Conservation (phyloP, 2,113 vertebrate genomes). For the Marmota flaviventris region DNA sequence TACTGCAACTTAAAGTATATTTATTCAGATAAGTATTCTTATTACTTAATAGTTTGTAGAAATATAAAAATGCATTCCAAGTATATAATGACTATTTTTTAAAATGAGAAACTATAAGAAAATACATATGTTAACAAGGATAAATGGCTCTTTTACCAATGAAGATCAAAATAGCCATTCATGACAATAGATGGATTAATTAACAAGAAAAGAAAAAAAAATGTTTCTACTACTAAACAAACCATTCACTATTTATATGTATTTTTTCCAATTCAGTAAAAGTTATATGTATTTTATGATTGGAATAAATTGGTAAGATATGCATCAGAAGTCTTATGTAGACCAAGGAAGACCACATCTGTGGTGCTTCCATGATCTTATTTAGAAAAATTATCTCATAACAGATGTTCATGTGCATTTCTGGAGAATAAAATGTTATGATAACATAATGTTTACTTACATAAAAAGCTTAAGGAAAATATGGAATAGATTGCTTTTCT, state of each 20-base stretch:
- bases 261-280: constrained; percentile 43
- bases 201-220: background rate
- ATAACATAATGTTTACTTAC: background rate
- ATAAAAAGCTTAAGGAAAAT: background rate
- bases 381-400: constrained; percentile 43
- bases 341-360: background rate
- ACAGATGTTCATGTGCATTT: constrained; percentile 46
- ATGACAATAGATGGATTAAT: constrained; percentile 4
- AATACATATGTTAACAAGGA: background rate
- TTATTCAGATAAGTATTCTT: background rate
- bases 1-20: background rate
- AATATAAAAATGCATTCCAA: background rate
- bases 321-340: background rate
- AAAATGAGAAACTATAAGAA: background rate
- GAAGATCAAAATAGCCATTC: constrained; percentile 12
- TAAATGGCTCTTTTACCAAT: background rate
- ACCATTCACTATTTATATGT: background rate
- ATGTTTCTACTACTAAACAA: background rate
- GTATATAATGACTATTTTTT: background rate
- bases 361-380: background rate
- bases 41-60: background rate
- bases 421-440: constrained; percentile 29
- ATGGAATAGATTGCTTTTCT: background rate
- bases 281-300: background rate
- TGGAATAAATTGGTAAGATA: background rate